phyloP scores from a whole-genome alignment of 1,140 invertebrate species.

The Drosophila kanapiae region DNA sequence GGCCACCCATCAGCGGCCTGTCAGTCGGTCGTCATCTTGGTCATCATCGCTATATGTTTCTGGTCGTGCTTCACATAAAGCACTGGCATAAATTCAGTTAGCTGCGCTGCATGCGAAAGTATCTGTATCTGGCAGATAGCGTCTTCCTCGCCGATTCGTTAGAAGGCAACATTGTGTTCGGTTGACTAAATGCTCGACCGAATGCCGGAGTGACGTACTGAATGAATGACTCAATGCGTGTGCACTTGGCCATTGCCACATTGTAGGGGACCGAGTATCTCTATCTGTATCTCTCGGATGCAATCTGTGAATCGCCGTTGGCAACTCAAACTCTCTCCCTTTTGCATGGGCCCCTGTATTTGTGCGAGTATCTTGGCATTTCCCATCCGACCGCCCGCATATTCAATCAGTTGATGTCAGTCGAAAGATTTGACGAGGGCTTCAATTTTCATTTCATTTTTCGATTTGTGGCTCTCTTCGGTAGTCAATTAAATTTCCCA shows the following conservation, averaged over 20 bases:
- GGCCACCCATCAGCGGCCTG: conserved; percentile 65
- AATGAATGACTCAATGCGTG: conserved; percentile 61
- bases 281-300: conserved; percentile 35
- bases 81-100: conserved; percentile 79
- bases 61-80: conserved; percentile 57
- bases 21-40: conserved; percentile 48
- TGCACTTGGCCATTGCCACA: conserved; percentile 66
- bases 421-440: conserved; percentile 59
- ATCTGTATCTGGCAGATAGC: conserved; percentile 75
- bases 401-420: conserved; percentile 71
- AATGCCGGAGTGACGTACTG: conserved; percentile 40
- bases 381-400: conserved; percentile 57
- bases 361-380: neutral
- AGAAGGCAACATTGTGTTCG: conserved; percentile 74
- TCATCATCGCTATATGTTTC: conserved; percentile 20
- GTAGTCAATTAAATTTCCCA: conserved; percentile 73
- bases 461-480: conserved; percentile 45
- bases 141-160: conserved; percentile 57
- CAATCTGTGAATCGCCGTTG: conserved; percentile 43
- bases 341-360: neutral
- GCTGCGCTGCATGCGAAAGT: conserved; percentile 76
- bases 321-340: conserved; percentile 14
- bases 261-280: conserved; percentile 20
- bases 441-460: conserved; percentile 35
- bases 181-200: conserved; percentile 66